Percentiles rank a stretch among this genome's conserved stretches.
phyloP scores from a whole-genome alignment of 2,113 vertebrate species.

The Phasianus colchicus region DNA sequence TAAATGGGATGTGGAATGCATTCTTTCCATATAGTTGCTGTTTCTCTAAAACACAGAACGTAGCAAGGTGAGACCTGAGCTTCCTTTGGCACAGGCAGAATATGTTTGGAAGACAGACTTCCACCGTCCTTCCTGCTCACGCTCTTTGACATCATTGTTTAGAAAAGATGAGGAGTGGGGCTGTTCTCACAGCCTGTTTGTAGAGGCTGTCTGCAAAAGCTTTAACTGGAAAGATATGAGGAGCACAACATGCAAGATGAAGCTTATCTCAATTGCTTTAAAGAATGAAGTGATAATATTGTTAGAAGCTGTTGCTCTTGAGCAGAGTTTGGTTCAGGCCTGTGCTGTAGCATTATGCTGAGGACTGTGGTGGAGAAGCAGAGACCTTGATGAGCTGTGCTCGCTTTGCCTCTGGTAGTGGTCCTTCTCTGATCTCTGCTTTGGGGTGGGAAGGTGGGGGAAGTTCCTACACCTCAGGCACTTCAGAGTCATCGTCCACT shows the following conservation, averaged over 20 bases:
- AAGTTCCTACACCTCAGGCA: not conserved
- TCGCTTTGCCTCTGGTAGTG: not conserved
- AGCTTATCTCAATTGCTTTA: not conserved
- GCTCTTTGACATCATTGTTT: not conserved
- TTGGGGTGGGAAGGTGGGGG: not conserved
- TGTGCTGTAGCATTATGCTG: not conserved
- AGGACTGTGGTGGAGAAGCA: not conserved
- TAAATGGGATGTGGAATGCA: not conserved
- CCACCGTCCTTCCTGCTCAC: not conserved
- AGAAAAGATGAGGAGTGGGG: not conserved
- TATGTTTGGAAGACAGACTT: not conserved
- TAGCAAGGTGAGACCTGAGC: not conserved
- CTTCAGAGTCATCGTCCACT: accelerated
- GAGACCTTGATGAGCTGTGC: not conserved
- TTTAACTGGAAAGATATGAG: not conserved
- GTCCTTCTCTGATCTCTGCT: not conserved
- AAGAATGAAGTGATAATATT: accelerated
- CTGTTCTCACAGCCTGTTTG: not conserved
- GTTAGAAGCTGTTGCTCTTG: not conserved
- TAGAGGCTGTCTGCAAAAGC: not conserved
- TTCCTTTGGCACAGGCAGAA: not conserved
- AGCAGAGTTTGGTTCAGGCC: not conserved
- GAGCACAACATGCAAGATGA: not conserved
- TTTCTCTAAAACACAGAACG: not conserved
- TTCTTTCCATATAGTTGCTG: not conserved